Evolutionary conservation across 2,888 invertebrate genomes (phyloP), one percentile per base, ranked within the genome.

Genomic region (Pelosia muscerda): DNA sequence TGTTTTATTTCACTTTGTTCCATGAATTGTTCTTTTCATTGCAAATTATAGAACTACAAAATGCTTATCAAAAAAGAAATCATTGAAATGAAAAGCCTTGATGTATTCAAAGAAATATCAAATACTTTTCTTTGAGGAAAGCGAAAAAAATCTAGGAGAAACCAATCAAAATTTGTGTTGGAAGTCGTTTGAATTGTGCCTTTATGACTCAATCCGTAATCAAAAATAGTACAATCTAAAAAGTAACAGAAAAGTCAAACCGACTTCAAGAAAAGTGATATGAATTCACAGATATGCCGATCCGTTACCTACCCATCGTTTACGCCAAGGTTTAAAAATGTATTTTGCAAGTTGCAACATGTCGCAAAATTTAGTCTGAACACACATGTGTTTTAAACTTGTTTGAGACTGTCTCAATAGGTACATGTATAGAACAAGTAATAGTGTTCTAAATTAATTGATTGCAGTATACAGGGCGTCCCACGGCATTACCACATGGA

Each of bases 161-260:
- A n/a, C 25, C n/a, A 42, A 42, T n/a, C n/a, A n/a, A 49, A 49
- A 9, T n/a, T 19, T 49, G 9, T 49, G 42, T 26, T 28, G 15
- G 25, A 53, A 58, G 58, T 10, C 25, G 5, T 55, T 31, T 38
- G 42, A 63, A 68, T 73, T 75, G 66, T 59, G 63, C 69, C n/a
- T 10, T 22, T 55, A 10, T 23, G 58, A 66, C 60, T 34, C 53
- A 63, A 69, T 62, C 66, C 42, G 53, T 28, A 2, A 31, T 34
- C 49, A 61, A 66, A 74, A 68, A 76, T 68, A 68, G 57, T 76
- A 38, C 15, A 4, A 38, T 13, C 2, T 38, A 38, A 38, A 38
- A 38, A 42, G 13, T 2, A 6, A 28, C 4, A 28, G 6, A 28
- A 4, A 28, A 28, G 2, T 28, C 28, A 4, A 28, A 28, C 28